Conservation (phyloP, 2,113 vertebrate genomes). For the Orientallactaga bullata region DNA sequence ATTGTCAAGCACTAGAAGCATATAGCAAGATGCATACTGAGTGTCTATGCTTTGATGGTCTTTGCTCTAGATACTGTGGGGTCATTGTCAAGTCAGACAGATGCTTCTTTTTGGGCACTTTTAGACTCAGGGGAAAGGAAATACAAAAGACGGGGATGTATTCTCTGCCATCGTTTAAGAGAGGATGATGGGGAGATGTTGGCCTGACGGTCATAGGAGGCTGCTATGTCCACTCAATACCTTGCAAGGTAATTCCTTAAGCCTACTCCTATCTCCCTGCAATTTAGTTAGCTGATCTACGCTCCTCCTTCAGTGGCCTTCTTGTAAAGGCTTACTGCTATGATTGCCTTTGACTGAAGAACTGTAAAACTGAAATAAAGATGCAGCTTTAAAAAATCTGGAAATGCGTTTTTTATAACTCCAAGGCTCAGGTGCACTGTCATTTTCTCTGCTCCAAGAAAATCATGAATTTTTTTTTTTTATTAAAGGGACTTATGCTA, state of each 20-base stretch:
- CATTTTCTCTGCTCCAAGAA: conserved; percentile 65
- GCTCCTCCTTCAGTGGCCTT: background rate
- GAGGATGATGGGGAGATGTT: background rate
- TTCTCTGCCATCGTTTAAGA: background rate
- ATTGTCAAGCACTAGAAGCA: background rate
- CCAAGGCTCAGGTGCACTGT: conserved; percentile 34
- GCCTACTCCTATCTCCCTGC: background rate
- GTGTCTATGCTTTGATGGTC: background rate
- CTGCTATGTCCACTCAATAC: background rate
- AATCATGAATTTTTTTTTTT: conserved; percentile 79
- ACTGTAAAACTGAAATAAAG: conserved; percentile 64
- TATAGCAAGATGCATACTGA: background rate
- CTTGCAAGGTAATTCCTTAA: background rate
- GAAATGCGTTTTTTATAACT: conserved; percentile 75
- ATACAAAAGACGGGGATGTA: background rate
- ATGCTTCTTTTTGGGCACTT: background rate
- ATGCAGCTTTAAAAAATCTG: conserved; percentile 3
- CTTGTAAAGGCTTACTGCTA: conserved; percentile 49
- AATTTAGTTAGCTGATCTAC: background rate
- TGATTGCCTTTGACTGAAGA: conserved; percentile 52
- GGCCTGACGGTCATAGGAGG: background rate
- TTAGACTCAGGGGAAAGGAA: background rate
- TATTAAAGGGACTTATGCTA: conserved; percentile 64
- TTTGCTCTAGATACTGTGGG: background rate
- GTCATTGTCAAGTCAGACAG: background rate